These are phyloP conservation scores for Machaerirhynchus nigripectus DNA, from an alignment of 2,113 vertebrate genomes.

Conservation along the genomic window DNA sequence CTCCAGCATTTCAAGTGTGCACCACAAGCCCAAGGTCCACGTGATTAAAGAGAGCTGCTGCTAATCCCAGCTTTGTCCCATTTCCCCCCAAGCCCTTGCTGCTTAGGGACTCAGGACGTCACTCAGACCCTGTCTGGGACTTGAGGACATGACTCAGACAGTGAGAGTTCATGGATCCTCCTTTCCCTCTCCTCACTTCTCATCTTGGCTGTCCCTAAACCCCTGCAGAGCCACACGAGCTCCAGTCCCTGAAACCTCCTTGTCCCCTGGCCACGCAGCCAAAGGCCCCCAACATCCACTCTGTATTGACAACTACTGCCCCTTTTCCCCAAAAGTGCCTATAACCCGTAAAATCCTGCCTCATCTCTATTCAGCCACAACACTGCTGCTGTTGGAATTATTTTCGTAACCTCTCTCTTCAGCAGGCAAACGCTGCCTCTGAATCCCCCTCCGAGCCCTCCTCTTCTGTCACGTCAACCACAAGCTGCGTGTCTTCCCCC, in stretches of 20 bases:
- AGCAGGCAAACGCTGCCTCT: background rate
- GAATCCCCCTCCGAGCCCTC: background rate
- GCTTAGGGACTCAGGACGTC: background rate
- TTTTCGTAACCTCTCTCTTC: background rate
- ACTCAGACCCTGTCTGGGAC: background rate
- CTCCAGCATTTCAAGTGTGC: constrained; percentile 23
- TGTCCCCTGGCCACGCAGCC: background rate
- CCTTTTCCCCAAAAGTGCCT: background rate
- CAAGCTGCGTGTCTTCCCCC: background rate
- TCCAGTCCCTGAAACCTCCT: background rate
- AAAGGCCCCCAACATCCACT: background rate
- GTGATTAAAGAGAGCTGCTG: background rate
- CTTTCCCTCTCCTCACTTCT: background rate
- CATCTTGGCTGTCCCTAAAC: background rate
- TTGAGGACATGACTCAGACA: background rate
- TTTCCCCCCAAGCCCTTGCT: background rate
- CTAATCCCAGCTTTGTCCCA: constrained; percentile 1
- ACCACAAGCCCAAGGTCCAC: background rate
- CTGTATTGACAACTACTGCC: accelerated
- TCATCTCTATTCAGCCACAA: background rate
- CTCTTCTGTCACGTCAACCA: background rate
- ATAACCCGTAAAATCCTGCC: background rate
- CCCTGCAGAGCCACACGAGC: background rate
- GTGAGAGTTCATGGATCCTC: background rate
- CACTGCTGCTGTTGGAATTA: background rate